phyloP scores from a whole-genome alignment of 1,140 invertebrate species.

The Eulimnadia texana region DNA sequence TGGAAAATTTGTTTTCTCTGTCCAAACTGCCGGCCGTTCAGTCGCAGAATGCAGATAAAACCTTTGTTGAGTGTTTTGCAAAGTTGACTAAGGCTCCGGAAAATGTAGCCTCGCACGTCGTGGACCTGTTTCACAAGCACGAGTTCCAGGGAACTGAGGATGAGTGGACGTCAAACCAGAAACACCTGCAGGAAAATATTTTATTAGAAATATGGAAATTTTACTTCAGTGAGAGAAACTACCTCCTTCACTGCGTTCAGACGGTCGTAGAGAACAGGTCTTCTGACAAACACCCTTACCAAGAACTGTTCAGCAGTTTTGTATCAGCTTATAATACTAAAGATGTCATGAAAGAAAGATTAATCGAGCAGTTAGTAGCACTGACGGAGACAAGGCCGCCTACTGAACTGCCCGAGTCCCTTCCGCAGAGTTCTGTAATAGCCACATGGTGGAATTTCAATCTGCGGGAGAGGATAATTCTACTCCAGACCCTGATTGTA shows the following conservation, averaged over 20 bases:
- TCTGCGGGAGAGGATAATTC: background rate
- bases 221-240: background rate
- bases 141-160: constrained; percentile 2
- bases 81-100: background rate
- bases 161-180: background rate
- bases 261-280: background rate
- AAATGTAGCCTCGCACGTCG: background rate
- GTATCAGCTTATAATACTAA: background rate
- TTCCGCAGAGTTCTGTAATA: background rate
- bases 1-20: background rate
- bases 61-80: background rate
- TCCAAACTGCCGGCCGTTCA: too few relatives aligned
- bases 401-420: too few relatives aligned
- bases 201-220: background rate
- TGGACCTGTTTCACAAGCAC: background rate
- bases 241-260: background rate
- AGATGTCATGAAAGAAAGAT: background rate
- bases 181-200: background rate
- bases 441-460: background rate
- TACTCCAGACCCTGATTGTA: background rate
- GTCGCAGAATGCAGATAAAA: background rate
- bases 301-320: background rate
- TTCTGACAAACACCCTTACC: background rate
- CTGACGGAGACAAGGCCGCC: background rate
- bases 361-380: background rate